These are phyloP conservation scores for Bellardia pandia DNA, from an alignment of 2,888 invertebrate species.

Conservation along the genomic window DNA sequence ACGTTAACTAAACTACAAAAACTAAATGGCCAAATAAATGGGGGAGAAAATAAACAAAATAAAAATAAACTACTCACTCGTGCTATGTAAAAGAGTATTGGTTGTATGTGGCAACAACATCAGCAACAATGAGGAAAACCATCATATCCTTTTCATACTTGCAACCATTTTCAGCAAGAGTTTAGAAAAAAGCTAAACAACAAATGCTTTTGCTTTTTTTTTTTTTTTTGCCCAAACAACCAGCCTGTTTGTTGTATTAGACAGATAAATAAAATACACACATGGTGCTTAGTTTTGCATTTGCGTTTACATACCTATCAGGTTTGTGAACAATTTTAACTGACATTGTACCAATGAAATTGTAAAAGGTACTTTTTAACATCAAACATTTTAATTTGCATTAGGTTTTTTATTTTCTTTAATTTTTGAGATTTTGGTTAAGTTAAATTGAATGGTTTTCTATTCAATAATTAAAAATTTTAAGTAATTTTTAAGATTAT, in stretches of 20 bases:
- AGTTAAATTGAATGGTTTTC: too few relatives aligned
- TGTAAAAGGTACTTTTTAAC: neutral
- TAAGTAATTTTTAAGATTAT: too few relatives aligned
- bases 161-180: slow-evolving; percentile 46
- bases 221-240: neutral
- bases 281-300: neutral
- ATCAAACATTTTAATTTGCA: too few relatives aligned
- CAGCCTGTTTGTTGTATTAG: neutral
- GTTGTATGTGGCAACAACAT: slow-evolving; percentile 6
- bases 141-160: slow-evolving; percentile 37
- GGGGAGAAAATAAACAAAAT: neutral
- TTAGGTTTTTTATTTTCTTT: too few relatives aligned
- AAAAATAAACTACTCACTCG: slow-evolving; percentile 36
- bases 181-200: neutral
- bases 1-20: slow-evolving; percentile 61
- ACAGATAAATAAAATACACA: neutral
- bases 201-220: neutral
- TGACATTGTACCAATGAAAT: neutral
- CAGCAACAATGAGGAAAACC: neutral
- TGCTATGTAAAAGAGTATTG: neutral
- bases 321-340: neutral
- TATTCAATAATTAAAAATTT: too few relatives aligned
- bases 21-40: slow-evolving; percentile 47
- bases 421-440: too few relatives aligned
- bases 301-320: neutral